Base-by-base conservation (phyloP, 92 coral and sea anemone genomes). In the Meandrina meandrites region DNA sequence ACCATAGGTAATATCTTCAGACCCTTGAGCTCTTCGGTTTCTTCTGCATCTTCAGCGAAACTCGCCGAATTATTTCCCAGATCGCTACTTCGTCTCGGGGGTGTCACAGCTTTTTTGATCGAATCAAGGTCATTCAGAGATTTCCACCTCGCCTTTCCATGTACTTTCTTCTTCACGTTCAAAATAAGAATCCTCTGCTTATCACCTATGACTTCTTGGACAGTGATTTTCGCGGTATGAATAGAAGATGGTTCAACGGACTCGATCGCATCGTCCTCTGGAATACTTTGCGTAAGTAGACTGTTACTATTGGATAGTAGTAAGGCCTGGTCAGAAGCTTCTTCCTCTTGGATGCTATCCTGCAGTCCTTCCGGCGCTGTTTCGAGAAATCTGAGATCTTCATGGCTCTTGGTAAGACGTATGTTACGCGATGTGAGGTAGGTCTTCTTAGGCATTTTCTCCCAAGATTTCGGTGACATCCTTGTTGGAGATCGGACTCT, bases 71-170 rank as follows among this genome's bases (percentile, higher is more conserved):
- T 53, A 53, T 64, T 87, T 83, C 56, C 78, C 81, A 78, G 27
- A 32, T 86, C 89, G 58, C 79, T 80, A 31, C 73, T 37, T 32
- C 62, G 53, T 37, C 74, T 69, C 2, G 56, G 85, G 2, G 76
- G 72, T 54, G 47, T 76, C 69, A 88, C 56, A 22, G 89, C 91
- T 50, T 78, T 77, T 30, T 82, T 71, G 32, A 90, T 58, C 37
- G 93, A 84, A 73, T 94, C 98, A 22, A 94, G 92, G 66, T 92
- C 98, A 35, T 85, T 94, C 69, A 94, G 81, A 3, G 98, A 94
- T 85, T 91, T 94, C 95, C 98, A 94, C 78, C 94, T 81, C 31
- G 95, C 86, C 18, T 64, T 78, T 5, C 98, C 95, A 8, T 90
- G 92, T 17, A 94, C 78, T 76, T 89, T 90, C 75, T 94, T 94